Evolutionary conservation across 2,888 invertebrate species (phyloP), one percentile per base, ranked within the genome.

Genomic region (Pterostichus niger): DNA sequence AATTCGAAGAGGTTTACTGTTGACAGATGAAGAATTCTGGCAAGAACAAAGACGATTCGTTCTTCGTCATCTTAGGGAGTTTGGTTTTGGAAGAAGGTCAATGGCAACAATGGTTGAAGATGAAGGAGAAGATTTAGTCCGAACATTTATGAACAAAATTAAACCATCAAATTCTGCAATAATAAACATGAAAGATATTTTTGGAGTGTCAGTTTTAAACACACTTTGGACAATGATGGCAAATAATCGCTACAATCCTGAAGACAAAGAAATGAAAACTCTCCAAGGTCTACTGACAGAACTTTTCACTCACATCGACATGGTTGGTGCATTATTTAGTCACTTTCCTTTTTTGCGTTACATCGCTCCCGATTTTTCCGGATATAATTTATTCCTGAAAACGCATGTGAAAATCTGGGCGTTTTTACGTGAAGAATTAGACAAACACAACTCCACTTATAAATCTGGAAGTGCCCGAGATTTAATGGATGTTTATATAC

Each of bases 201-300:
- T 96, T 86, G 94, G 94, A 24, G 94, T 96, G 0, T 94, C 95
- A 84, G 93, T 96, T 24, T 89, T 97, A 6, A 97, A 97, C 86
- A 95, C 95, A 0, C 88, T 96, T 0, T 97, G 96, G 96, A 93
- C 93, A 73, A 95, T 97, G 95, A 92, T 96, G 92, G 95, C 96
- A 5, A 95, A 96, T 1, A 93, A 92, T 56, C 91, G 96, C 75
- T 96, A 95, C 87, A 92, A 93, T 76, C 92, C 93, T 0, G 94
- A 93, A 44, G 95, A 96, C 85, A 91, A 93, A 40, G 93, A 95
- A 86, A 91, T 96, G 88, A 92, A 92, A 84, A 90, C 93, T 15
- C 90, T 96, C 0, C 94, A 96, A 89, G 91, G 89, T 33, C 92
- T 96, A 84, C 90, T 96, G 61, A 93, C 93, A 31, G 94, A 95